These are phyloP conservation scores for Drosophila emarginata DNA, from an alignment of 2,888 invertebrate species.

Conservation along the genomic window DNA sequence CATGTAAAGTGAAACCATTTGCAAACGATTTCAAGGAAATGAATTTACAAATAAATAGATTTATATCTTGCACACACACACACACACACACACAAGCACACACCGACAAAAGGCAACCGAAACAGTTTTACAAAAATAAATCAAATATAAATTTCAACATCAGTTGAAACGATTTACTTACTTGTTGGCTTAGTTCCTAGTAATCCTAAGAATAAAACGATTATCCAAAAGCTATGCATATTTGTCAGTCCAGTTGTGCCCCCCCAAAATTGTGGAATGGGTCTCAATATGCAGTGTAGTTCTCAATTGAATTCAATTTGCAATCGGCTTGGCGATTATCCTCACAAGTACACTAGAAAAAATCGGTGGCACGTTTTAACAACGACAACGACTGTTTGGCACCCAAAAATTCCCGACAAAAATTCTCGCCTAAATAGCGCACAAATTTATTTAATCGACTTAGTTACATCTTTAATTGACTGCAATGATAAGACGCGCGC, in stretches of 20 bases:
- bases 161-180: conserved; percentile 63
- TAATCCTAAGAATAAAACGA: conserved; percentile 80
- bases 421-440: conserved; percentile 21
- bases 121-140: conserved; percentile 5
- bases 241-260: conserved; percentile 48
- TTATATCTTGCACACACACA: not conserved
- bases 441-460: conserved; percentile 25
- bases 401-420: conserved; percentile 45
- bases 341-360: conserved; percentile 54
- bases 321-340: conserved; percentile 55
- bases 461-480: conserved; percentile 63
- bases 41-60: conserved; percentile 11
- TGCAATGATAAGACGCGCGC: conserved; percentile 34
- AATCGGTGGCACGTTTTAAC: conserved; percentile 58
- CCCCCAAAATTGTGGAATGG: no score
- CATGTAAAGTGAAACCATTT: conserved; percentile 1
- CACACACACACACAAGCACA: not conserved
- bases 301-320: conserved; percentile 13
- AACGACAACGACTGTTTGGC: conserved; percentile 48
- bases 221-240: conserved; percentile 82
- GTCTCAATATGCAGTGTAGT: conserved; percentile 26
- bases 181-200: conserved; percentile 78
- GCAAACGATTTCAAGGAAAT: conserved; percentile 4
- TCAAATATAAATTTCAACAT: not conserved
- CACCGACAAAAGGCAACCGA: not conserved